Evolutionary conservation across 2,888 invertebrate species (phyloP).

Genomic region (Andrena praecox): DNA sequence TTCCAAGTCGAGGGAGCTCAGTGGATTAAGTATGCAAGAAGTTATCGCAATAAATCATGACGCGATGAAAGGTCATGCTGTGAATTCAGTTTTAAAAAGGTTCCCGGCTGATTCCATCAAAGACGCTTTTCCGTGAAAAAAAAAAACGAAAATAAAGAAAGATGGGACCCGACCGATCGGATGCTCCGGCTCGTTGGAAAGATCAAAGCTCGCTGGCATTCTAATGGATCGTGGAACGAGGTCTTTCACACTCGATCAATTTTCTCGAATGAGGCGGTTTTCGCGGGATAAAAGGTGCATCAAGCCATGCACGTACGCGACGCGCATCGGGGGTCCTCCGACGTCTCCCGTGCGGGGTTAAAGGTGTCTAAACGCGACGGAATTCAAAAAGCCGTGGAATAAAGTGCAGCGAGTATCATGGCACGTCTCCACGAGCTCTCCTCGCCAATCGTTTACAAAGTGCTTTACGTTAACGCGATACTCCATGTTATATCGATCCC

Average conservation of each 20-base stretch:
- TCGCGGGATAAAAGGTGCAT: slow-evolving; percentile 81
- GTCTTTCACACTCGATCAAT: slow-evolving; percentile 81
- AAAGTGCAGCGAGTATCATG: slow-evolving; percentile 3
- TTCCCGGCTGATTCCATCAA: slow-evolving; percentile 62
- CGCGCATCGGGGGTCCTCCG: slow-evolving; percentile 60
- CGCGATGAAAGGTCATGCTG: slow-evolving; percentile 43
- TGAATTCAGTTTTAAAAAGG: slow-evolving; percentile 64
- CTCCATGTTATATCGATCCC: background rate
- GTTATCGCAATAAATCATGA: slow-evolving; percentile 32
- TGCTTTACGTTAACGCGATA: background rate
- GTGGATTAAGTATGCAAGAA: slow-evolving; percentile 9
- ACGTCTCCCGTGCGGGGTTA: slow-evolving; percentile 48
- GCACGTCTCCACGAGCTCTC: background rate
- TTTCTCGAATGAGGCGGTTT: slow-evolving; percentile 78
- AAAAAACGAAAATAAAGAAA: slow-evolving; percentile 11
- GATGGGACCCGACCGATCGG: slow-evolving; percentile 58
- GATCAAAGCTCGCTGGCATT: slow-evolving; percentile 72
- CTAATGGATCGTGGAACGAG: slow-evolving; percentile 73
- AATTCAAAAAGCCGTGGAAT: slow-evolving; percentile 46
- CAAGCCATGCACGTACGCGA: slow-evolving; percentile 74
- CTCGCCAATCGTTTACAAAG: background rate
- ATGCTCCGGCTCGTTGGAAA: slow-evolving; percentile 71
- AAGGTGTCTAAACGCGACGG: slow-evolving; percentile 46
- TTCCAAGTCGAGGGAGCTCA: background rate
- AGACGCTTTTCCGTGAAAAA: slow-evolving; percentile 42